A percentile compares a stretch with the other conserved stretches of the same genome.
Conservation (phyloP, 2,113 vertebrate genomes). For the Nesogale talazaci region DNA sequence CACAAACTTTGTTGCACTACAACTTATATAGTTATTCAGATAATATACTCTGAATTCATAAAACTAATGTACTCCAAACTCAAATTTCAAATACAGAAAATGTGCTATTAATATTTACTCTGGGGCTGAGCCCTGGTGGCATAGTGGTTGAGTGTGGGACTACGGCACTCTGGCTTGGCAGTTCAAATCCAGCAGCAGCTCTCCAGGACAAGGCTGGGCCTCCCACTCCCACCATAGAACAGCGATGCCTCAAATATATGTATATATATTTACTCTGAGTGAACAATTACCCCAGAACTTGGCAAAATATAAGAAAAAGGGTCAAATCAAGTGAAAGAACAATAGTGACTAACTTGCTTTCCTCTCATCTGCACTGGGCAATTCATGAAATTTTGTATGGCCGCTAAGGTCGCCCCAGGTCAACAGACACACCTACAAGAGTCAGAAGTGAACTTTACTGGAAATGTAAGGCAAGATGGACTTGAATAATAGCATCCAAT, state of each 20-base stretch:
- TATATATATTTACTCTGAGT: constrained; percentile 33
- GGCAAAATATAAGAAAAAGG: constrained; percentile 20
- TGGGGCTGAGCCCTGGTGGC: no score
- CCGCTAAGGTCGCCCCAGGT: no score
- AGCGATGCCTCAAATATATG: no score
- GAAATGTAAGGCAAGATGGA: no score
- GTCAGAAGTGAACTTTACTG: no score
- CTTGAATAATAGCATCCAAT: no score
- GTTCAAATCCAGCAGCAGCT: no score
- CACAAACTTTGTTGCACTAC: neutral
- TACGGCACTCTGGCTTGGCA: no score
- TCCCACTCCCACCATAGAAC: no score
- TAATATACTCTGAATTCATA: neutral
- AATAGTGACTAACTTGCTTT: neutral
- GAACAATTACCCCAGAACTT: constrained; percentile 11
- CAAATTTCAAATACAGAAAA: constrained; percentile 54
- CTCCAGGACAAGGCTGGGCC: no score
- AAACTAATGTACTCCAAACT: constrained; percentile 46
- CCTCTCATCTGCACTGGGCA: neutral
- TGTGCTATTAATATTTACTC: constrained; percentile 31
- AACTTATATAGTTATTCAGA: constrained; percentile 44
- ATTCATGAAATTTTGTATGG: constrained; percentile 31
- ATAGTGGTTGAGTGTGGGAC: no score
- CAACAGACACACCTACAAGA: no score
- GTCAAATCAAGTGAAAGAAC: constrained; percentile 12